Percentiles rank a stretch among this genome's conserved stretches.
These are phyloP conservation scores for Latrodectus elegans DNA, from an alignment of 2,888 invertebrate genomes.

Conservation along the genomic window DNA sequence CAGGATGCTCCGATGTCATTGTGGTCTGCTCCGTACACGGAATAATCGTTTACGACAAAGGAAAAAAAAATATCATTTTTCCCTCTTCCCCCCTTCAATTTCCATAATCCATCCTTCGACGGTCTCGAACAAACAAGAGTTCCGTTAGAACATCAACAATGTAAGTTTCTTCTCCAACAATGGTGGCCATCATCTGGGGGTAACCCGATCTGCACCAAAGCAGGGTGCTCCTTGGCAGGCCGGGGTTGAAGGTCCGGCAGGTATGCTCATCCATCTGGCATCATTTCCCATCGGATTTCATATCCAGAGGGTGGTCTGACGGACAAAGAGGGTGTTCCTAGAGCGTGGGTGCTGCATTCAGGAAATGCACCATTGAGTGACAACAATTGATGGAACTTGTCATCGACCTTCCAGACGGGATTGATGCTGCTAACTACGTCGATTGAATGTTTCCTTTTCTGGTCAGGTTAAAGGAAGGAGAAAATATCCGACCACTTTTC, in stretches of 20 bases:
- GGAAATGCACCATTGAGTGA: conserved; percentile 31
- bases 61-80: conserved; percentile 34
- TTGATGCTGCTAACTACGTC: conserved; percentile 19
- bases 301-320: conserved; percentile 24
- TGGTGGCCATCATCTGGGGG: conserved; percentile 38
- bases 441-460: not conserved
- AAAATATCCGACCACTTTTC: too few relatives aligned
- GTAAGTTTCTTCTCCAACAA: conserved; percentile 13
- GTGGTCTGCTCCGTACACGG: conserved; percentile 1
- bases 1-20: conserved; percentile 28
- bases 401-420: conserved; percentile 17
- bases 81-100: conserved; percentile 8
- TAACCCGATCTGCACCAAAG: conserved; percentile 39
- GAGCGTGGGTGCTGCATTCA: not conserved
- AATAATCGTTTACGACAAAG: conserved; percentile 6
- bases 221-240: conserved; percentile 3
- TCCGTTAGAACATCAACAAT: conserved; percentile 44
- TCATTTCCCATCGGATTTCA: conserved; percentile 39
- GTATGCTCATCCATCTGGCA: conserved; percentile 13
- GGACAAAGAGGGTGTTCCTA: not conserved
- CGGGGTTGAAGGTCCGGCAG: conserved; percentile 17
- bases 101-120: conserved; percentile 35
- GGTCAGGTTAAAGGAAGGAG: conserved; percentile 6
- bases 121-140: conserved; percentile 1
- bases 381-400: conserved; percentile 43